These are phyloP conservation scores for Phocoena sinus DNA, from an alignment of 2,113 vertebrate species.

Conservation along the genomic window DNA sequence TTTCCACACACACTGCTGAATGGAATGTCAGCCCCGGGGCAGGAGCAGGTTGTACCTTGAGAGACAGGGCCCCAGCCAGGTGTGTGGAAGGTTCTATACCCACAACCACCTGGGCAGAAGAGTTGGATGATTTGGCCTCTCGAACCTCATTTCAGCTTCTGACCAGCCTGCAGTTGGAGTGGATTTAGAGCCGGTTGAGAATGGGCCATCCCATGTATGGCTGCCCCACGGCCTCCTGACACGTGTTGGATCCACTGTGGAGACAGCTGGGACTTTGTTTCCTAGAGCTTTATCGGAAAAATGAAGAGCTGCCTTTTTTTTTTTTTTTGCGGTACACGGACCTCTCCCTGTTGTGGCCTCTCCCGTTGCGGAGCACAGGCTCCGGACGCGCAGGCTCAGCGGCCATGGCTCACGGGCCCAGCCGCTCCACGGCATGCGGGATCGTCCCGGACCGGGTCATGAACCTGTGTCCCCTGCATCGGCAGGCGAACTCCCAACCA, in stretches of 20 bases:
- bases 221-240: background rate
- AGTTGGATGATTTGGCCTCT: background rate
- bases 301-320: background rate
- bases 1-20: rapidly evolving
- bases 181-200: background rate
- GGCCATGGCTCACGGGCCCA: no score
- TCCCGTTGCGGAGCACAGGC: no score
- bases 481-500: no score
- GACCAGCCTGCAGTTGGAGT: rapidly evolving
- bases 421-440: no score
- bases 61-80: background rate
- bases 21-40: rapidly evolving
- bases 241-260: rapidly evolving
- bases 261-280: background rate
- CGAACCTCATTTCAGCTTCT: rapidly evolving
- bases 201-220: rapidly evolving
- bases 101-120: background rate
- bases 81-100: background rate
- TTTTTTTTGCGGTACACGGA: no score
- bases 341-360: no score
- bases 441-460: no score
- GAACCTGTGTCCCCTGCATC: no score
- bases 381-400: no score
- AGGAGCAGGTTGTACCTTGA: rapidly evolving
- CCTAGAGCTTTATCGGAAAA: background rate